Evolutionary conservation across 2,113 vertebrate species (phyloP).

Genomic region (Lophochroa leadbeateri): DNA sequence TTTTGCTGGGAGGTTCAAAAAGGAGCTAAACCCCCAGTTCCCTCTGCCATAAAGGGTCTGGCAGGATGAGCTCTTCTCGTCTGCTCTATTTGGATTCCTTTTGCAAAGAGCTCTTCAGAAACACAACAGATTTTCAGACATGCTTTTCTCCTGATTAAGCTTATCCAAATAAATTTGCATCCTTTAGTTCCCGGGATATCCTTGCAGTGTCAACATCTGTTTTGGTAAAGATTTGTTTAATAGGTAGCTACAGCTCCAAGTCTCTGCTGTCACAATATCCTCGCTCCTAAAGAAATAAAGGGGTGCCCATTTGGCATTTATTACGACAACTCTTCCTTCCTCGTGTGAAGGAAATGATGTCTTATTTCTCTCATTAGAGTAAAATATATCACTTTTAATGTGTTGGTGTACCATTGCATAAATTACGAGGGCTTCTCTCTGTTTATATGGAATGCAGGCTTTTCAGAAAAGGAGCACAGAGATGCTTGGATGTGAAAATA

Average conservation of each 20-base stretch:
- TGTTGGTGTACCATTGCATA: conserved; percentile 71
- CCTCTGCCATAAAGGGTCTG: not conserved
- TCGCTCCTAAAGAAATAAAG: conserved; percentile 47
- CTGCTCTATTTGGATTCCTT: not conserved
- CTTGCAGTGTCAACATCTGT: not conserved
- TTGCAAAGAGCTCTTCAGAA: not conserved
- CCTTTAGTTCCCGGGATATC: not conserved
- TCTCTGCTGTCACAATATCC: conserved; percentile 26
- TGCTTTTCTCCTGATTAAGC: not conserved
- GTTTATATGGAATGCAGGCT: conserved; percentile 75
- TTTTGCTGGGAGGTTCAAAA: not conserved
- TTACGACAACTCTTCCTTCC: conserved; percentile 62
- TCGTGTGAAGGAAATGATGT: conserved; percentile 65
- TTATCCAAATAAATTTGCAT: not conserved
- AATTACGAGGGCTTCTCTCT: conserved; percentile 75
- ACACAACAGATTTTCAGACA: not conserved
- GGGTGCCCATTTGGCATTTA: conserved; percentile 72
- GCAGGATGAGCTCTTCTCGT: not conserved
- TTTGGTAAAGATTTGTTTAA: conserved; percentile 19
- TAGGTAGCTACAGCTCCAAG: not conserved
- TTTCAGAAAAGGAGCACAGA: conserved; percentile 62
- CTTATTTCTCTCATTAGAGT: conserved; percentile 77
- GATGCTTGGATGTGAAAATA: conserved; percentile 71
- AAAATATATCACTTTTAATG: conserved; percentile 76
- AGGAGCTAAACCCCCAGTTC: not conserved